Percentiles rank a stretch among this genome's conserved stretches.
phyloP scores from a whole-genome alignment of 2,888 invertebrate genomes.

The Hecatera dysodea region DNA sequence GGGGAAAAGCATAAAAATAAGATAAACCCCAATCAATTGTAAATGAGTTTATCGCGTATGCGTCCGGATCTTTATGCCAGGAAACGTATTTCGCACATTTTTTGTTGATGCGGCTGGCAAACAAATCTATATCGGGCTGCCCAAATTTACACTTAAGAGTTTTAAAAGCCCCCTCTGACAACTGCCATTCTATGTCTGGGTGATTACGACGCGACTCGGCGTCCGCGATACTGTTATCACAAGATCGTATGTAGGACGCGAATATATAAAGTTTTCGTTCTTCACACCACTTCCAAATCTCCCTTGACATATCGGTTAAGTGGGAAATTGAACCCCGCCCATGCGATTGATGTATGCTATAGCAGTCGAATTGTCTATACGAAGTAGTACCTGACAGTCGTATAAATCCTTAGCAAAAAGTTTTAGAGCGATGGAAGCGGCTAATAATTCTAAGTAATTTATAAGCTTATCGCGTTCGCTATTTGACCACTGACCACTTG shows the following conservation, averaged over 20 bases:
- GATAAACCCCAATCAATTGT: not conserved
- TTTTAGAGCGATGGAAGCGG: not conserved
- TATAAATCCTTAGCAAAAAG: not conserved
- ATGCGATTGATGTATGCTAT: slow-evolving; percentile 8
- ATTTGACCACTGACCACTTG: slow-evolving; percentile 6
- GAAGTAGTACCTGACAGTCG: not conserved
- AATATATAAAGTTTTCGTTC: slow-evolving; percentile 3
- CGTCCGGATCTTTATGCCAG: not conserved
- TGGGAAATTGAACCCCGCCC: not conserved
- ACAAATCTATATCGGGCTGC: slow-evolving; percentile 9
- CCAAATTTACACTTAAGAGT: not conserved
- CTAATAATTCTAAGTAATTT: not conserved
- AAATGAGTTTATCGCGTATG: not conserved
- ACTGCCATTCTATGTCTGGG: slow-evolving; percentile 11
- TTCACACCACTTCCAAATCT: slow-evolving; percentile 7
- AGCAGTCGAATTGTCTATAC: slow-evolving; percentile 6
- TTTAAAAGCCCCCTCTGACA: not conserved
- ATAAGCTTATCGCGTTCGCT: not conserved
- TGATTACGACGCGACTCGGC: slow-evolving; percentile 9
- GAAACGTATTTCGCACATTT: slow-evolving; percentile 3
- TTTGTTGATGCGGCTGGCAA: slow-evolving; percentile 13
- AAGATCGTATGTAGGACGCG: not conserved
- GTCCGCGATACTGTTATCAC: slow-evolving; percentile 1
- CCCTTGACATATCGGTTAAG: not conserved
- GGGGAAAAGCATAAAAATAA: not conserved